Evolutionary conservation across 1,140 invertebrate genomes (phyloP).

Genomic region (Antheraea mylitta): DNA sequence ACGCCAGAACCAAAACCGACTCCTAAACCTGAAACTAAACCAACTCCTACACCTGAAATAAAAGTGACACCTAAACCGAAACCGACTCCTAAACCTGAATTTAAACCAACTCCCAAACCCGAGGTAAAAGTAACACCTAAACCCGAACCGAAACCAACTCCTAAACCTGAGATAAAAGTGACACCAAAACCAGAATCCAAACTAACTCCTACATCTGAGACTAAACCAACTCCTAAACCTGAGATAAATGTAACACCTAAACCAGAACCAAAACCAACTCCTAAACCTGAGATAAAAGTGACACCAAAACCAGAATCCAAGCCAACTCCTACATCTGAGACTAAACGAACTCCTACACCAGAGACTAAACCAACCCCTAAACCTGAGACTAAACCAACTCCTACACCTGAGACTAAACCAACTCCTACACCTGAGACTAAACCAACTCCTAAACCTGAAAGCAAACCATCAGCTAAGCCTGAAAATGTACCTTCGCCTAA

Average conservation of each 20-base stretch:
- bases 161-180: constrained; percentile 20
- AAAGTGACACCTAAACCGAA: constrained; percentile 24
- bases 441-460: constrained; percentile 17
- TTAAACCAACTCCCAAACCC: constrained; percentile 16
- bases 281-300: constrained; percentile 15
- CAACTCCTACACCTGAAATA: constrained; percentile 11
- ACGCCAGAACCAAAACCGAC: constrained; percentile 25
- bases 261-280: constrained; percentile 11
- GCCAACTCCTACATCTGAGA: not conserved
- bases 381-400: constrained; percentile 10
- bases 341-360: constrained; percentile 5
- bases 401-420: constrained; percentile 21
- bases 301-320: constrained; percentile 20
- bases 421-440: constrained; percentile 16
- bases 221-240: constrained; percentile 24
- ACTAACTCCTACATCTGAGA: constrained; percentile 23
- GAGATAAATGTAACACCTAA: constrained; percentile 26
- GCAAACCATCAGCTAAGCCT: constrained; percentile 11
- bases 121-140: constrained; percentile 16
- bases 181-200: constrained; percentile 30
- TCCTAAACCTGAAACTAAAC: constrained; percentile 17
- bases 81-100: constrained; percentile 17
- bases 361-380: constrained; percentile 14
- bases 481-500: not conserved
- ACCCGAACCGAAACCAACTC: constrained; percentile 14